Evolutionary conservation across 2,113 vertebrate species (phyloP).

Genomic region (Megaceryle maxima): DNA sequence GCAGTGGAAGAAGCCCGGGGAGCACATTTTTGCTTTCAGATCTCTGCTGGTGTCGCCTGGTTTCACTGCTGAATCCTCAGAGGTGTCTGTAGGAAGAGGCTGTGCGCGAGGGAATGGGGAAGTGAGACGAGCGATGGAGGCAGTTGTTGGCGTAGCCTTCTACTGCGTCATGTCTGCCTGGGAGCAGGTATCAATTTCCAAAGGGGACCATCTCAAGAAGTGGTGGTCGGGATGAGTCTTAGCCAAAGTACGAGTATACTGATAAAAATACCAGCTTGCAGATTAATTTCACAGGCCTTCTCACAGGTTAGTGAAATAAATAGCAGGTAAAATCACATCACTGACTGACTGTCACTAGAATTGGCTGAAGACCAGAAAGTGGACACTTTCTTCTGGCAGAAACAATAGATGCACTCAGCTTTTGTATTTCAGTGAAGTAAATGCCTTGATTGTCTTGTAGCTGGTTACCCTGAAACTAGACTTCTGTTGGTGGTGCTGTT

Average conservation of each 20-base stretch:
- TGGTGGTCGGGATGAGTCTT: neutral
- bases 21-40: neutral
- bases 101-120: neutral
- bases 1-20: neutral
- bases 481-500: conserved; percentile 67
- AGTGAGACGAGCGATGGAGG: rapidly evolving
- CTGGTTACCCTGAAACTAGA: conserved; percentile 14
- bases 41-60: neutral
- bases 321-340: neutral
- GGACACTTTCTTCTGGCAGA: neutral
- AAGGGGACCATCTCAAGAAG: neutral
- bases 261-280: neutral
- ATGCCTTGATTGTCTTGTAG: neutral
- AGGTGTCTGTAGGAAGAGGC: neutral
- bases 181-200: neutral
- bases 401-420: neutral
- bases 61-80: neutral
- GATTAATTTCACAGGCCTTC: neutral
- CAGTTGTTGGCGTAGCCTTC: neutral
- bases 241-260: neutral
- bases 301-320: neutral
- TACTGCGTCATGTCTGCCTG: neutral
- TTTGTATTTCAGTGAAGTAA: neutral
- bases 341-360: neutral
- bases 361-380: neutral